phyloP scores from a whole-genome alignment of 2,113 vertebrate species.

The Serinus canaria region DNA sequence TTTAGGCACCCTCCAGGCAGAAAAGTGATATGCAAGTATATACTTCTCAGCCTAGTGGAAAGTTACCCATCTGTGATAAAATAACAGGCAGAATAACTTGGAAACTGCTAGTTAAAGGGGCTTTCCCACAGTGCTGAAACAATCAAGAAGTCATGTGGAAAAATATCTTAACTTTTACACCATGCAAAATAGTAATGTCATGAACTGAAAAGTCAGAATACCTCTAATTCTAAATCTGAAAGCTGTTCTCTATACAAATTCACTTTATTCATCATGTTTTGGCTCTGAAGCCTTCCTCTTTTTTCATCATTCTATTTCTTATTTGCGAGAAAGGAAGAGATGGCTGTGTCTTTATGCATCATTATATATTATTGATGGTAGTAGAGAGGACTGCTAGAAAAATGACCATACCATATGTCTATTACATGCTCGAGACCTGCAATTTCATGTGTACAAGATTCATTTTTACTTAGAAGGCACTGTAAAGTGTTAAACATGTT shows the following conservation, averaged over 20 bases:
- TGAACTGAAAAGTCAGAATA: neutral
- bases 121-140: neutral
- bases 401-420: neutral
- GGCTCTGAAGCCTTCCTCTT: neutral
- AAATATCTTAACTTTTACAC: neutral
- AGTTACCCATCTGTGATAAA: neutral
- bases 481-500: neutral
- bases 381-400: neutral
- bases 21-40: neutral
- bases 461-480: neutral
- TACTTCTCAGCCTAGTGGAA: neutral
- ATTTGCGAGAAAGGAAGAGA: neutral
- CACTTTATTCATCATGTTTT: neutral
- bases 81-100: neutral
- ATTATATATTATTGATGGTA: neutral
- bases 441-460: neutral
- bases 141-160: neutral
- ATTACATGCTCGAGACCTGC: neutral
- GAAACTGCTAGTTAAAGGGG: neutral
- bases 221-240: neutral
- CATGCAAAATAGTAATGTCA: neutral
- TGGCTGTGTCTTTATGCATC: neutral
- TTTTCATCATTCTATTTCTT: neutral
- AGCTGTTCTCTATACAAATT: neutral
- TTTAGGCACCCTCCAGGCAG: neutral